A percentile compares a stretch with the other conserved stretches of the same genome.
Evolutionary conservation across 2,888 invertebrate species (phyloP).

Genomic region (Ophion obscuratus): DNA sequence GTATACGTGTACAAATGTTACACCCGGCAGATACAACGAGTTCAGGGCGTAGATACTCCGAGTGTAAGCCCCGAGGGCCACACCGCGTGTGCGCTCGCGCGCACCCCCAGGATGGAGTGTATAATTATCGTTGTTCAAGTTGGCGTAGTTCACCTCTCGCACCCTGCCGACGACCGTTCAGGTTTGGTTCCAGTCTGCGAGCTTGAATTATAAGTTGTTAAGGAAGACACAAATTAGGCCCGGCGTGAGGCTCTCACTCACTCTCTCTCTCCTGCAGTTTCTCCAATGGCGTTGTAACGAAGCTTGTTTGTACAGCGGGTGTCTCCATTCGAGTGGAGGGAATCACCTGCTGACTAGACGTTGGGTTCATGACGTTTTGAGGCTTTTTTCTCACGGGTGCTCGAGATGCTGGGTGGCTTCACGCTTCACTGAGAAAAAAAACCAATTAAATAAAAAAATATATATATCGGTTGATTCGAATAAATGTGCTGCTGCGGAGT

Average conservation of each 20-base stretch:
- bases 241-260: conserved; percentile 58
- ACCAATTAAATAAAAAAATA: too few species aligned
- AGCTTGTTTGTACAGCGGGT: conserved; percentile 22
- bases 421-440: too few species aligned
- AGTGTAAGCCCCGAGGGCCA: conserved; percentile 63
- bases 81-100: conserved; percentile 36
- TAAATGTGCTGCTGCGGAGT: too few species aligned
- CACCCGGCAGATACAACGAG: conserved; percentile 25
- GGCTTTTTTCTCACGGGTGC: too few species aligned
- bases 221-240: conserved; percentile 83
- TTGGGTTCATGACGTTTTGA: too few species aligned
- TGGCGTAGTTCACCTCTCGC: conserved; percentile 76
- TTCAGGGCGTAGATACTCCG: conserved; percentile 24
- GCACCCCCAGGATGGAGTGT: conserved; percentile 78
- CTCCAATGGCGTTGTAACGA: conserved; percentile 19
- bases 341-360: too few species aligned
- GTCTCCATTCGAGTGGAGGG: neutral
- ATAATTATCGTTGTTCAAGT: conserved; percentile 84
- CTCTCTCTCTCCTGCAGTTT: conserved; percentile 11
- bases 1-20: neutral
- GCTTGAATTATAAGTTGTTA: conserved; percentile 84
- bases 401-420: too few species aligned
- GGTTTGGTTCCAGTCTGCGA: conserved; percentile 83
- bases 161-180: conserved; percentile 71
- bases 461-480: too few species aligned